These are phyloP conservation scores for Varanus salvator DNA, from an alignment of 2,113 vertebrate genomes.

Conservation along the genomic window DNA sequence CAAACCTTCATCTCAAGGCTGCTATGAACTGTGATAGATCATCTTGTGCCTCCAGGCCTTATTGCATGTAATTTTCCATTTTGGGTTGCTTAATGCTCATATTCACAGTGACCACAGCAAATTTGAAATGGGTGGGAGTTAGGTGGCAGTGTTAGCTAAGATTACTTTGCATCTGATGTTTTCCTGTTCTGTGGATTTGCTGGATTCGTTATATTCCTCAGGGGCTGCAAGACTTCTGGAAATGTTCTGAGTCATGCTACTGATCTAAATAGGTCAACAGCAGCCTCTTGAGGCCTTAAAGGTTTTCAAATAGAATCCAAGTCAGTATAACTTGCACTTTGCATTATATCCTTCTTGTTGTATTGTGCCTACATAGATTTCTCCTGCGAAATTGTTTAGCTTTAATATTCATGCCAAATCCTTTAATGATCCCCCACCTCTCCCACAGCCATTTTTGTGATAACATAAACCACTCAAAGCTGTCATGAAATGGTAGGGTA, in stretches of 20 bases:
- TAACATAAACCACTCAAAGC: neutral
- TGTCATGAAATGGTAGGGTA: neutral
- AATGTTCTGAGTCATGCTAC: conserved; percentile 40
- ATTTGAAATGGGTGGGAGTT: conserved; percentile 42
- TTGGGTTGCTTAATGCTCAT: neutral
- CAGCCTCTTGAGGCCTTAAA: neutral
- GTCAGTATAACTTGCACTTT: neutral
- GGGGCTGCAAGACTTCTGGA: conserved; percentile 33
- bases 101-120: conserved; percentile 30
- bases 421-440: neutral
- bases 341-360: neutral
- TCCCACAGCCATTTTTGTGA: neutral
- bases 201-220: conserved; percentile 31
- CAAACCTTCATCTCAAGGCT: neutral
- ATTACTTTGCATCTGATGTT: neutral
- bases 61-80: conserved; percentile 6
- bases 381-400: neutral
- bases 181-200: conserved; percentile 44
- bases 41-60: neutral
- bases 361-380: neutral
- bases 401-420: neutral
- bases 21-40: neutral
- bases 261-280: conserved; percentile 24
- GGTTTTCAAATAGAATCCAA: neutral
- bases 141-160: conserved; percentile 59